phyloP scores from a whole-genome alignment of 2,113 vertebrate species.

The Callorhinus ursinus region DNA sequence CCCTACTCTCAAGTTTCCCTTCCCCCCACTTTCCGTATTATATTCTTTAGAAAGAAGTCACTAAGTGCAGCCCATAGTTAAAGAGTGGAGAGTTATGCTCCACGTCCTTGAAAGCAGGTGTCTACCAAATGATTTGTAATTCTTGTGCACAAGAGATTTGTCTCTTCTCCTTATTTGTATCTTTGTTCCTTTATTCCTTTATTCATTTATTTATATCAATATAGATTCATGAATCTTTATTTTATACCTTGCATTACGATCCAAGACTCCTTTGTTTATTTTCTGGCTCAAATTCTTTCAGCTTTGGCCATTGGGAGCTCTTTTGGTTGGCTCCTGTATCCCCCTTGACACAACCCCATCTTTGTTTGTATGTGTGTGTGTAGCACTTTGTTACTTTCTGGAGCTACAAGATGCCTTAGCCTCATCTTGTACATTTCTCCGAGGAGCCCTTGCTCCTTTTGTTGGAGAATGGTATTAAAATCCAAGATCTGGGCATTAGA shows the following conservation, averaged over 20 bases:
- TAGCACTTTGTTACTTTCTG: not conserved
- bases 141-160: not conserved
- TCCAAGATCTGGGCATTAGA: not conserved
- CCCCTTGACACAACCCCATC: not conserved
- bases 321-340: not conserved
- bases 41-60: not conserved
- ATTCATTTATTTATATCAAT: not conserved
- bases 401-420: not conserved
- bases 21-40: not conserved
- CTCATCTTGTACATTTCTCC: not conserved
- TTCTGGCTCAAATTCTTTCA: slow-evolving; percentile 9
- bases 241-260: not conserved
- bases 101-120: not conserved
- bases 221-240: not conserved
- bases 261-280: not conserved
- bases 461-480: slow-evolving; percentile 30
- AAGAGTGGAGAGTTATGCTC: not conserved
- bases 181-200: not conserved
- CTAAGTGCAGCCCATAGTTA: not conserved
- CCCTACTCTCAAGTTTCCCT: not conserved
- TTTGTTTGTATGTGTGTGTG: not conserved
- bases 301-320: not conserved
- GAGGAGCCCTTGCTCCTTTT: not conserved
- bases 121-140: not conserved
- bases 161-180: not conserved